A percentile compares a stretch with the other conserved stretches of the same genome.
phyloP scores from a whole-genome alignment of 37 sponge, comb jelly and placozoan genomes.

The Geodia barretti region DNA sequence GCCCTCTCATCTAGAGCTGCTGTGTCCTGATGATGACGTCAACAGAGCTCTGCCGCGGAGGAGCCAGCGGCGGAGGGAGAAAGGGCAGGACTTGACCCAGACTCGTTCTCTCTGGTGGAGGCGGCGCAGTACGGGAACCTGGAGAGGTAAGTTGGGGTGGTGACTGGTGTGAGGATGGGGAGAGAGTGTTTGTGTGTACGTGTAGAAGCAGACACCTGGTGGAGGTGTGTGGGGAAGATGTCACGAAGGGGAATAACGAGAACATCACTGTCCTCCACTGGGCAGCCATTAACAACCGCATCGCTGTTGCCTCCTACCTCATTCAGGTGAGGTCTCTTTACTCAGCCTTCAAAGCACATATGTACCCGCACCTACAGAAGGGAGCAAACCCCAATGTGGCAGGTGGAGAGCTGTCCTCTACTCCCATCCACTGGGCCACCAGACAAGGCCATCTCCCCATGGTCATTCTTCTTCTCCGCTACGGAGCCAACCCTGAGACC shows the following conservation, averaged over 20 bases:
- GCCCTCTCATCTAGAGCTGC: too few species aligned
- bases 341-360: too few species aligned
- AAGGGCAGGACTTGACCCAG: conserved; percentile 24
- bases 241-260: conserved; percentile 71
- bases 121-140: conserved; percentile 90
- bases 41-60: neutral
- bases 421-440: conserved; percentile 96
- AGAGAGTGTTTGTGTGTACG: too few species aligned
- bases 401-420: conserved; percentile 85
- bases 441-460: conserved; percentile 87
- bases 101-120: conserved; percentile 63
- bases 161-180: too few species aligned
- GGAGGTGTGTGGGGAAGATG: conserved; percentile 71
- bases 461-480: conserved; percentile 86
- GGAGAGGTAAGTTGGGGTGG: conserved; percentile 29
- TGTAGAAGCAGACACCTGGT: too few species aligned
- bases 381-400: conserved; percentile 89
- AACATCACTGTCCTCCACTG: conserved; percentile 92
- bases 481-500: conserved; percentile 76
- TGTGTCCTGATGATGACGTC: too few species aligned
- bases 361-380: conserved; percentile 87
- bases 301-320: conserved; percentile 86
- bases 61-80: neutral
- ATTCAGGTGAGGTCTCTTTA: too few species aligned
- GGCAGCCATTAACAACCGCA: conserved; percentile 97